Base-by-base conservation (phyloP, 2,888 invertebrate species). In the Nudaria mundana region DNA sequence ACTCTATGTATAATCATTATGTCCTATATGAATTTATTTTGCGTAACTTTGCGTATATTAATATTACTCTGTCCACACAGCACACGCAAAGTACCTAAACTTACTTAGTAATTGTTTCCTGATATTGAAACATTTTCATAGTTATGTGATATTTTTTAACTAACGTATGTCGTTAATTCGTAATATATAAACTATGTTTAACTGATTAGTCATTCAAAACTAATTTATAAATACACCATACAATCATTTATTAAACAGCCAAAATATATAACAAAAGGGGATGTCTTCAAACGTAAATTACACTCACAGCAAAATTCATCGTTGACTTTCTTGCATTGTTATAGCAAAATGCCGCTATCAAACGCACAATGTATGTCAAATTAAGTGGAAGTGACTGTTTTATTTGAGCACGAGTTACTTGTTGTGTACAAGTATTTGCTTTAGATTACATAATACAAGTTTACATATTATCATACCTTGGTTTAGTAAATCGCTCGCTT, bases 151-250 rank as follows among this genome's bases (percentile, higher is more conserved):
- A n/a, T n/a, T n/a, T n/a, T n/a, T n/a, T n/a, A n/a, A n/a, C n/a
- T n/a, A n/a, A n/a, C n/a, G n/a, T n/a, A n/a, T n/a, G n/a, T n/a
- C n/a, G n/a, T n/a, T n/a, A n/a, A n/a, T n/a, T n/a, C n/a, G 2
- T 20, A 8, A 12, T 4, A 5, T 7, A 18, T 11, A 18, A 3
- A 18, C 8, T 30, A 6, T 7, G 16, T 25, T 5, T 16, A 3
- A 26, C 6, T 20, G 12, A n/a, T 35, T 20, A 18, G 7, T 22
- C 31, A 31, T 18, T 30, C 26, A 36, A 47, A 50, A 44, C 40
- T 47, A 54, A 58, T 48, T 48, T 40, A 38, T 24, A 30, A 41
- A 30, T 10, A 49, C 39, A 33, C 41, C 48, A 43, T 41, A 30
- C 24, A 30, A 36, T n/a, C n/a, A n/a, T n/a, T 44, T 40, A 47